Conservation (phyloP, 2,797 vertebrate species). For the Sphenodon punctatus region DNA sequence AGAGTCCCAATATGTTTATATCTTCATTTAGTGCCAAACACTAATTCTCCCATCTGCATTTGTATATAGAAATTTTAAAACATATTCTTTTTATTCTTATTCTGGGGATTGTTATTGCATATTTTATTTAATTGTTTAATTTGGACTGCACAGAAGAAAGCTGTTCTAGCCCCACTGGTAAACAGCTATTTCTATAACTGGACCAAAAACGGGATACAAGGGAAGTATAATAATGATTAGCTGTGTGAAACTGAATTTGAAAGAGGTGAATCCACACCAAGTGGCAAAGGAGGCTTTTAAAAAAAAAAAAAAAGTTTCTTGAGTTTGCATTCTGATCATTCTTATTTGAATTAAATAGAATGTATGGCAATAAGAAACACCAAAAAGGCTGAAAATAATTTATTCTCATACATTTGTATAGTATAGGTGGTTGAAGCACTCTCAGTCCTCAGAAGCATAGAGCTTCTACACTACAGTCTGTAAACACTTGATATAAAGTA, state of each 20-base stretch:
- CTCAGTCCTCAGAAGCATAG: neutral
- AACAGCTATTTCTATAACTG: neutral
- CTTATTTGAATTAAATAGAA: neutral
- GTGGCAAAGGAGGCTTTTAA: constrained; percentile 11
- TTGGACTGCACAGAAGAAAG: no score
- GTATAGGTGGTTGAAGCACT: neutral
- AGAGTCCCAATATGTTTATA: no score
- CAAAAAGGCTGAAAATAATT: neutral
- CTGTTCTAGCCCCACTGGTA: neutral
- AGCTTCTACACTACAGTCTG: neutral
- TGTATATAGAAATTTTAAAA: no score
- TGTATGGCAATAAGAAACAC: neutral
- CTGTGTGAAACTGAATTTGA: neutral
- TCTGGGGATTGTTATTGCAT: no score
- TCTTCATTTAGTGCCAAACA: no score
- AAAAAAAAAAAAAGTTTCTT: neutral
- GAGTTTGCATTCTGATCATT: neutral
- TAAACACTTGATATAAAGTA: constrained; percentile 31
- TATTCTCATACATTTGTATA: neutral
- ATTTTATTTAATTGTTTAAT: no score
- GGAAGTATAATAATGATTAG: neutral
- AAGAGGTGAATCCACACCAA: neutral
- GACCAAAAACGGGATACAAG: neutral
- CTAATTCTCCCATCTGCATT: no score
- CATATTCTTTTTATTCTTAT: no score